Base-by-base conservation (phyloP, 2,888 invertebrate species). In the Galeruca laticollis region DNA sequence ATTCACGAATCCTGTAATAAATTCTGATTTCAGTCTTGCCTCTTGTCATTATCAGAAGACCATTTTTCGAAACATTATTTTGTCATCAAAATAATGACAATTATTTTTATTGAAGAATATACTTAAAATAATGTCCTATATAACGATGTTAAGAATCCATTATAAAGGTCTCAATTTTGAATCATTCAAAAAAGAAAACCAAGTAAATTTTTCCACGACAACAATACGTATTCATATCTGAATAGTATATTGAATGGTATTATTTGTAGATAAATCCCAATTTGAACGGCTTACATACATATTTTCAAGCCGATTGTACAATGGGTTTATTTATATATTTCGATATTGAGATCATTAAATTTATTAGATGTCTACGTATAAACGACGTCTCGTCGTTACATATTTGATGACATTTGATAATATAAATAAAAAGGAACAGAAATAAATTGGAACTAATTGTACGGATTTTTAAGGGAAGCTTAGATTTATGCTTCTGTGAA, bases 251-350 rank as follows among this genome's bases (percentile, higher is more conserved):
- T 8, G 47, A 68, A 52, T 52, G 13, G 37, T 35, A 35, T n/a
- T n/a, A n/a, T 67, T 54, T 43, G 60, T 60, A 52, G 2, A 40
- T 67, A 51, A 60, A 68, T 62, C 56, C 68, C 68, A 68, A 68
- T 68, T 68, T 56, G 35, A 57, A 35, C 56, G 43, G 49, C 54
- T 68, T 68, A 62, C 37, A 47, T 37, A 37, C 37, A 37, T 11
- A 9, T 18, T 67, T 33, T 35, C 54, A 40, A 67, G 54, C 43
- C 35, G 15, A 37, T 37, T 60, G 31, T 60, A 15, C 20, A 51
- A 52, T 47, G 15, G 47, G 15, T 47, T 47, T 47, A 9, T 15
- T 18, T 9, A 61, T 47, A 68, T 47, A 52, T 43, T 51, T 60
- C 18, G 43, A 59, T 67, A 43, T 47, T 67, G 52, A 60, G 15